Percentiles rank a stretch among this genome's conserved stretches.
Evolutionary conservation across 1,140 invertebrate genomes (phyloP).

Genomic region (Hycleus cichorii): DNA sequence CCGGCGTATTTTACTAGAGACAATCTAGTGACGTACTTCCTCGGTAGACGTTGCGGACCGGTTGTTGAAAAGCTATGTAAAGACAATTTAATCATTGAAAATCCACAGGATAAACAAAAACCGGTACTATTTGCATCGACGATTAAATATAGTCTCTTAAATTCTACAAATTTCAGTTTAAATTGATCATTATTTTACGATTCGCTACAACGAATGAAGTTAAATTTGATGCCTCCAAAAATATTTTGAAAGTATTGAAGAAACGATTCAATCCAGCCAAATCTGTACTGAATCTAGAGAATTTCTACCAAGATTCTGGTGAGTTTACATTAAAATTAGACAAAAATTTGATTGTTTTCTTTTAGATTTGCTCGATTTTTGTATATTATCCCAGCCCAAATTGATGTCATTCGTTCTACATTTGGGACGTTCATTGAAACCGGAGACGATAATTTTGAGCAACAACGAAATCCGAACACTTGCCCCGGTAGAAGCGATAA

Average conservation of each 20-base stretch:
- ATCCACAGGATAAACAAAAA: slow-evolving; percentile 32
- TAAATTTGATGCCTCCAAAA: slow-evolving; percentile 44
- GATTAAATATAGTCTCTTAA: background rate
- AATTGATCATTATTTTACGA: slow-evolving; percentile 42
- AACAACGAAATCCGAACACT: slow-evolving; percentile 43
- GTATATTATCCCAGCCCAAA: slow-evolving; percentile 43
- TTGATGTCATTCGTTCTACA: slow-evolving; percentile 45
- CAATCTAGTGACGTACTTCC: slow-evolving; percentile 40
- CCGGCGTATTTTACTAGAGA: slow-evolving; percentile 43
- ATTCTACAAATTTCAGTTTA: slow-evolving; percentile 28
- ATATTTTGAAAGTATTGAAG: slow-evolving; percentile 39
- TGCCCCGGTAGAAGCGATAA: slow-evolving; percentile 36
- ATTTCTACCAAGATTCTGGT: slow-evolving; percentile 44
- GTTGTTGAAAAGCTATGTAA: slow-evolving; percentile 45
- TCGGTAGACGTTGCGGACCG: slow-evolving; percentile 45
- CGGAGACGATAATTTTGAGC: slow-evolving; percentile 41
- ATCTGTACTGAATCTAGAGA: slow-evolving; percentile 41
- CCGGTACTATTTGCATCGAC: slow-evolving; percentile 4
- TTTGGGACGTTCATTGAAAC: slow-evolving; percentile 36
- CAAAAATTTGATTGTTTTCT: slow-evolving; percentile 6
- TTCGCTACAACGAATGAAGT: slow-evolving; percentile 43
- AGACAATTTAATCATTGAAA: slow-evolving; percentile 42
- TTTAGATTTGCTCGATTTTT: slow-evolving; percentile 42
- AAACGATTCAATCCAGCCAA: slow-evolving; percentile 37
- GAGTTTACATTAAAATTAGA: background rate